Evolutionary conservation across 2,113 vertebrate genomes (phyloP).

Genomic region (Hippolais icterina): DNA sequence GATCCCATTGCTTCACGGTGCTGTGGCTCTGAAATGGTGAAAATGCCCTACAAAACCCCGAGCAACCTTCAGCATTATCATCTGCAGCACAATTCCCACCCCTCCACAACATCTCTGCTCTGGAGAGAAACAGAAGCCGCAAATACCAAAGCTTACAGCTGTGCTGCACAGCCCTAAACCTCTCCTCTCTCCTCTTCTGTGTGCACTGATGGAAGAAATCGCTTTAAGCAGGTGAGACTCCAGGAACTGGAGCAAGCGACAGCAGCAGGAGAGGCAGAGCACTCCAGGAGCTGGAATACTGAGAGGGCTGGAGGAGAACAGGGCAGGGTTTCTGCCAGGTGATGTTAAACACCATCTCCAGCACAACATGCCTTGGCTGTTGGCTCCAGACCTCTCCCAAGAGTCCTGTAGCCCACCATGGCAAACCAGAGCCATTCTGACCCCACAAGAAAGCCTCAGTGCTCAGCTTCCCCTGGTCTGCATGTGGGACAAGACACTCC

Average conservation of each 20-base stretch:
- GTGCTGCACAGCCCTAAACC: not conserved
- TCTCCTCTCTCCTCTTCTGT: not conserved
- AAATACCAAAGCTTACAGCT: not conserved
- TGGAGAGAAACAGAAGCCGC: not conserved
- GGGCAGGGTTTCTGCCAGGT: not conserved
- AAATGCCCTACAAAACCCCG: not conserved
- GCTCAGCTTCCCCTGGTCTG: not conserved
- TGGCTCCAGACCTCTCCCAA: not conserved
- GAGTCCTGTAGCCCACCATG: fast-evolving
- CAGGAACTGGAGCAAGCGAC: not conserved
- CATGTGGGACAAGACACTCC: no score
- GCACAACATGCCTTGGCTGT: fast-evolving
- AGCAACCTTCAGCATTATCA: not conserved
- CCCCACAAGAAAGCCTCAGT: not conserved
- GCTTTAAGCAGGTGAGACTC: not conserved
- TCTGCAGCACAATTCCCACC: not conserved
- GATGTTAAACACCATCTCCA: not conserved
- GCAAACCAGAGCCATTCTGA: not conserved
- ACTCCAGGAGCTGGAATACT: not conserved
- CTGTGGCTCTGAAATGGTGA: not conserved
- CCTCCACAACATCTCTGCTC: not conserved
- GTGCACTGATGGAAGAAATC: not conserved
- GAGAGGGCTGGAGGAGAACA: not conserved
- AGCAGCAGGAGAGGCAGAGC: not conserved
- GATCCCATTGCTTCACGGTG: not conserved